Percentiles rank a stretch among this genome's conserved stretches.
Evolutionary conservation across 2,113 vertebrate genomes (phyloP).

Genomic region (Hylia prasina): DNA sequence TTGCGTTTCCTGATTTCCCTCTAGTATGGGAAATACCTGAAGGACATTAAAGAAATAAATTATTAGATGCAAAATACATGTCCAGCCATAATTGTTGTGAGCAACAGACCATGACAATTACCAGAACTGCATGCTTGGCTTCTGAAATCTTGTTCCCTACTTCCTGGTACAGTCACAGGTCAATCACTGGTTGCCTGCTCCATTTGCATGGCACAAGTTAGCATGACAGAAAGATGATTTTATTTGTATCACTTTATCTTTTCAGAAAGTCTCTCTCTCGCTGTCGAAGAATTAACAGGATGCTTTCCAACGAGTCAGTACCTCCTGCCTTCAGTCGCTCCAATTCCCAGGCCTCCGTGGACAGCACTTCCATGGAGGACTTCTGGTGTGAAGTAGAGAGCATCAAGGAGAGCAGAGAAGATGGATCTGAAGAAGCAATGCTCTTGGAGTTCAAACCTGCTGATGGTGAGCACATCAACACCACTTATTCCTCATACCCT

Average conservation of each 20-base stretch:
- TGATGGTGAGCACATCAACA: conserved; percentile 71
- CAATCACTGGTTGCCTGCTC: background rate
- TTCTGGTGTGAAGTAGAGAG: conserved; percentile 85
- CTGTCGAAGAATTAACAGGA: conserved; percentile 77
- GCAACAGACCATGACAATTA: background rate
- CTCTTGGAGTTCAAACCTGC: conserved; percentile 73
- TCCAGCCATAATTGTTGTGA: background rate
- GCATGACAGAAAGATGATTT: background rate
- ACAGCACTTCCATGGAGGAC: conserved; percentile 84
- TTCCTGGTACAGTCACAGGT: background rate
- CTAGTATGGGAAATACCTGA: background rate
- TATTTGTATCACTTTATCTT: background rate
- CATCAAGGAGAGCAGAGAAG: conserved; percentile 75
- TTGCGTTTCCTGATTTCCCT: background rate
- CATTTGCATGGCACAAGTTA: background rate
- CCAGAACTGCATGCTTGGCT: background rate
- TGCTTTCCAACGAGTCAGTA: conserved; percentile 77
- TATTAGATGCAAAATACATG: background rate
- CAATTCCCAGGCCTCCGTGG: conserved; percentile 74
- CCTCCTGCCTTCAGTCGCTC: conserved; percentile 72
- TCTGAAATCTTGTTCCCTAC: background rate
- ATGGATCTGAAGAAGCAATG: conserved; percentile 62
- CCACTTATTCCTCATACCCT: background rate
- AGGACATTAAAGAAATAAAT: background rate
- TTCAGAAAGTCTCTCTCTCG: conserved; percentile 75